Evolutionary conservation across 1,140 invertebrate genomes (phyloP), one percentile per base, ranked within the genome.

Genomic region (Penaeus indicus): DNA sequence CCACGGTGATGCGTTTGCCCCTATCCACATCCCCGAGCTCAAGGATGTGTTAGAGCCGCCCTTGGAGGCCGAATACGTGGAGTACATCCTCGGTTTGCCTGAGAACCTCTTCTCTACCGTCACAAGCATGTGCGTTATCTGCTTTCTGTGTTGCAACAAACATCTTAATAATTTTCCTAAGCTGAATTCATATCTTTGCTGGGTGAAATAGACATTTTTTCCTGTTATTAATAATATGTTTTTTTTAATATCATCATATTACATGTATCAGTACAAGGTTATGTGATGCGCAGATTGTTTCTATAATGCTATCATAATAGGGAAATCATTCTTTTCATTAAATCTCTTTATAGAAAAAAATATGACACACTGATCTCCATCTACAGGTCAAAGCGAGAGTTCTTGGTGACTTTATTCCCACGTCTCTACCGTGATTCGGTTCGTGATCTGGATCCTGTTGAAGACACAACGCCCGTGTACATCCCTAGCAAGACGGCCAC

Each of bases 361-460:
- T 16, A 54, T 13, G 11, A 54, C 54, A 54, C 54, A 54, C 54
- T 54, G 54, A 54, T 54, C 54, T 54, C 16, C 54, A 54, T 54
- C 10, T 1, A 54, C 78, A 87, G 85, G 67, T 81, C 85, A 16
- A 87, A 87, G 63, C 32, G 42, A 22, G 62, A 87, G 47, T 87
- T 86, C 78, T 67, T 87, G 78, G 62, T 72, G 78, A 69, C 63
- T 42, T 25, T 87, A 60, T 87, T 87, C 27, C 78, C 85, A 21
- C 78, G 85, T 16, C 79, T 87, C 22, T 87, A 82, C 79, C 78
- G 85, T 1, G n/a, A 64, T 42, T 60, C 78, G 18, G 63, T 82
- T 1, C 85, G 67, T 16, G 62, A 81, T 54, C 64, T 87, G 78
- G 47, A 38, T 16, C 75, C 85, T 19, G 38, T 54, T 54, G 63